A percentile compares a stretch with the other conserved stretches of the same genome.
These are phyloP conservation scores for Paramuricea clavata DNA, from an alignment of 92 coral and sea anemone genomes.

Conservation along the genomic window DNA sequence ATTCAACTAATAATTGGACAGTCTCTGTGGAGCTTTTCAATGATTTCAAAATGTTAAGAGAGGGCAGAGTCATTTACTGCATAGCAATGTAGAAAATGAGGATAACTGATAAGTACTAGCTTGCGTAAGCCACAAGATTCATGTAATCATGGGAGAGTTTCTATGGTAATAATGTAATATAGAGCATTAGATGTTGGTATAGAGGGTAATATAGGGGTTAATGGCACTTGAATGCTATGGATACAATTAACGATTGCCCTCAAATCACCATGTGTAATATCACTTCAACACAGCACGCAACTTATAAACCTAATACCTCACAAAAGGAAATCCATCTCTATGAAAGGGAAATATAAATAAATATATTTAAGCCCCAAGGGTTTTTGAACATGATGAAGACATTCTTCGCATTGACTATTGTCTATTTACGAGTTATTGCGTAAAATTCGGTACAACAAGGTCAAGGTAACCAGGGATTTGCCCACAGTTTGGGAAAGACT, in stretches of 20 bases:
- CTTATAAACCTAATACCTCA: neutral
- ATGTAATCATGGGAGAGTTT: neutral
- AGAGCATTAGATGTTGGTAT: too few relatives aligned
- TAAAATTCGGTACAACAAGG: neutral
- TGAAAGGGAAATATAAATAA: neutral
- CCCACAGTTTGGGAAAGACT: neutral
- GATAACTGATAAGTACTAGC: too few relatives aligned
- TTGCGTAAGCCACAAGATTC: too few relatives aligned
- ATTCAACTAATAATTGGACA: too few relatives aligned
- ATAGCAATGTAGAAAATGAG: too few relatives aligned
- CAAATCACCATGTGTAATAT: neutral
- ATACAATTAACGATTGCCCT: neutral
- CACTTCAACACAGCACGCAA: neutral
- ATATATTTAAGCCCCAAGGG: neutral
- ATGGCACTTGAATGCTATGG: constrained; percentile 2
- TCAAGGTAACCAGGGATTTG: neutral
- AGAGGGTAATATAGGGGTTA: too few relatives aligned
- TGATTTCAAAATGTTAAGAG: too few relatives aligned
- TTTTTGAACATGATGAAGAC: neutral
- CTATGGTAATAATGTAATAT: neutral
- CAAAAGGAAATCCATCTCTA: neutral
- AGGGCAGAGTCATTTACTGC: too few relatives aligned
- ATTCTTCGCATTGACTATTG: neutral
- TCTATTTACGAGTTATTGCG: neutral
- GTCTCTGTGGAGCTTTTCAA: too few relatives aligned